Evolutionary conservation across 2,113 vertebrate species (phyloP), one percentile per base, ranked within the genome.

Genomic region (Elephantulus edwardii): DNA sequence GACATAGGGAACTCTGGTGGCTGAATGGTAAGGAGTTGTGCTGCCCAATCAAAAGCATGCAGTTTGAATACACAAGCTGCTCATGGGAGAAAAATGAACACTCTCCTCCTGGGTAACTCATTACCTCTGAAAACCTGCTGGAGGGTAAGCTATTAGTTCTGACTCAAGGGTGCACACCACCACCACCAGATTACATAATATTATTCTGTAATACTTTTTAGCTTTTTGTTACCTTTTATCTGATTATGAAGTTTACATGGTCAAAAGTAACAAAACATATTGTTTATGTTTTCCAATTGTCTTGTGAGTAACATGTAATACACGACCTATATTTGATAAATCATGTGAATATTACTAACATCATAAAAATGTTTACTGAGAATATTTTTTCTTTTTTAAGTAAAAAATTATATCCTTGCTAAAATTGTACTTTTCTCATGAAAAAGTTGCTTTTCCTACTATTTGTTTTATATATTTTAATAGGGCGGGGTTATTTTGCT

Each of bases 361-460:
- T 52, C 13, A 44, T 81, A 74, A 44, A 86, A 78, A 64, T 50
- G 33, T 7, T 77, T 86, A 80, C 74, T 86, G 33, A 20, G 64
- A 35, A 35, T 68, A 22, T 22, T 6, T 35, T 38, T 62, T 58
- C 72, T 42, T 81, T 42, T 58, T 89, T 22, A 76, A 87, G 13
- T 71, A 87, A 85, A 38, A 93, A 77, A 62, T 1, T 42, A 84
- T 85, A 64, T 42, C 17, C 74, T 83, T 88, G 8, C 26, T 76
- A 78, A 6, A 68, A 66, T 90, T 44, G 1, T 77, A 38, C 80
- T 68, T 93, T 84, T 46, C 35, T 78, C 44, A 68, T 28, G 66
- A 33, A 3, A 30, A 88, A 86, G 60, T 74, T 74, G 52, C 38
- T 58, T 58, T 6, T 44, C n/a, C 30, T 77, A 60, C 1, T 76